Conservation (phyloP, 2,797 vertebrate genomes). For the Micrastur ruficollis region DNA sequence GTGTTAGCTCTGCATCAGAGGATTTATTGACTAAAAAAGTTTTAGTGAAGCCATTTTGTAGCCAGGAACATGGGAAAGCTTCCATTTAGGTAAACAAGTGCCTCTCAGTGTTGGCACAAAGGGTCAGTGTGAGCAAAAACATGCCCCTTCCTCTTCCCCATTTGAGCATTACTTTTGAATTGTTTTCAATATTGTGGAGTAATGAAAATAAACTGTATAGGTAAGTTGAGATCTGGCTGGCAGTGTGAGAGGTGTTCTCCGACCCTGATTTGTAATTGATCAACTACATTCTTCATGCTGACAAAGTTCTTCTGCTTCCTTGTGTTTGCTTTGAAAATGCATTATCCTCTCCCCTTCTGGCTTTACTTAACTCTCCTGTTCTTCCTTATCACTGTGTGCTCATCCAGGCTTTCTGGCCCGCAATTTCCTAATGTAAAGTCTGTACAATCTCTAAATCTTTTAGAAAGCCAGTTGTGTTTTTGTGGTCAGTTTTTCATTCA, state of each 20-base stretch:
- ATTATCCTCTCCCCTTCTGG: not conserved
- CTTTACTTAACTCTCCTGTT: not conserved
- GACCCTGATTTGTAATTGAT: not conserved
- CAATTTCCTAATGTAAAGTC: not conserved
- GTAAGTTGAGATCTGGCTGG: not conserved
- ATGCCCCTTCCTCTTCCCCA: not conserved
- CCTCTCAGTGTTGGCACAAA: not conserved
- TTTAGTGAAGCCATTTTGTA: not conserved
- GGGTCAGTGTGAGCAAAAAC: not conserved
- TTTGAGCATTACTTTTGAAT: not conserved
- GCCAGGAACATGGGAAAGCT: not conserved
- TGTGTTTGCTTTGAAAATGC: not conserved
- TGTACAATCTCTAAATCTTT: not conserved
- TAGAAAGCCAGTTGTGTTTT: not conserved
- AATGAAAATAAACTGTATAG: not conserved
- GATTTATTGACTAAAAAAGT: not conserved
- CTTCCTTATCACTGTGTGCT: not conserved
- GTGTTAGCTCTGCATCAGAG: not conserved
- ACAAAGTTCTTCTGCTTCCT: not conserved
- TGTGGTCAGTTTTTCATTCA: not conserved
- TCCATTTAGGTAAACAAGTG: not conserved
- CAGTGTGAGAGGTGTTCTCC: not conserved
- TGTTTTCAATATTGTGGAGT: not conserved
- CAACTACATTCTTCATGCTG: not conserved
- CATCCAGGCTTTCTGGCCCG: not conserved